phyloP scores from a whole-genome alignment of 2,113 vertebrate species.

The Macaca mulatta region DNA sequence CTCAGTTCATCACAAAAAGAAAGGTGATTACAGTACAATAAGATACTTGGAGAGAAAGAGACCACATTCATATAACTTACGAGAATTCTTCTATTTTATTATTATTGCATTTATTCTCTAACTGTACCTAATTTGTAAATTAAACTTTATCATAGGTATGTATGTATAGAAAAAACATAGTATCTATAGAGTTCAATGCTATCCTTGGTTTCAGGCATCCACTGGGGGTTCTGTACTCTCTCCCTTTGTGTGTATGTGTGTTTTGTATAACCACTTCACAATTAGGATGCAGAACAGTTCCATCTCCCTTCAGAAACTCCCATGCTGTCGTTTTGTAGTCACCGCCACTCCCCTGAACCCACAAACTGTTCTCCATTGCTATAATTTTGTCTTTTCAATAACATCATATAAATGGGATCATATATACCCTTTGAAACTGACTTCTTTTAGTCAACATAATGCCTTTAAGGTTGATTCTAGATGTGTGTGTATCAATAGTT shows the following conservation, averaged over 20 bases:
- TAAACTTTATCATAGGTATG: neutral
- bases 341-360: neutral
- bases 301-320: neutral
- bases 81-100: neutral
- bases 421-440: neutral
- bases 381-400: neutral
- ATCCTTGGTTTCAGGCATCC: neutral
- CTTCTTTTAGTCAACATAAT: neutral
- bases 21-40: neutral
- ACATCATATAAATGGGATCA: neutral
- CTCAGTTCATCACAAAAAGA: neutral
- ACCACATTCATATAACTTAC: neutral
- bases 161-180: neutral
- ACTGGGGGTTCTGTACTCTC: neutral
- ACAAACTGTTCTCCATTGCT: neutral
- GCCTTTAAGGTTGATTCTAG: neutral
- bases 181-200: neutral
- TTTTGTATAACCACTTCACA: neutral
- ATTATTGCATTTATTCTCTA: neutral
- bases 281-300: neutral
- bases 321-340: neutral
- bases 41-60: neutral
- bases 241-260: neutral
- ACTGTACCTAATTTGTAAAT: neutral
- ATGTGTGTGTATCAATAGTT: neutral